A percentile compares a stretch with the other conserved stretches of the same genome.
Conservation (phyloP, 1,140 invertebrate species). For the Diabrotica virgifera region DNA sequence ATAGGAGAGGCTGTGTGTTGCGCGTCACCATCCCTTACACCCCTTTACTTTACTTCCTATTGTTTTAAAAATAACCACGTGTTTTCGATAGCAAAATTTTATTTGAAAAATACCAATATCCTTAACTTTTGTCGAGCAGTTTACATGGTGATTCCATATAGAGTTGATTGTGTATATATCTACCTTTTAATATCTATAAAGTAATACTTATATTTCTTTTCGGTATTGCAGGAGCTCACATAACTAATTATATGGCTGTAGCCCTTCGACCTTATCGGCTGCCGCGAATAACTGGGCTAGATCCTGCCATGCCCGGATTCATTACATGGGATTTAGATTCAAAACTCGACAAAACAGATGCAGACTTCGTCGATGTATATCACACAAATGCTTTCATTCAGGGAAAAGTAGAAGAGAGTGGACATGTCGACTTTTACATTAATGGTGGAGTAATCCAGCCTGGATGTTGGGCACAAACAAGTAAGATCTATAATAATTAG, state of each 20-base stretch:
- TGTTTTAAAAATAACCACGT: too few relatives aligned
- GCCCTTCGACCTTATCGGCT: conserved; percentile 53
- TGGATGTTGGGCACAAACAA: conserved; percentile 54
- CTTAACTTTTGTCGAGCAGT: too few relatives aligned
- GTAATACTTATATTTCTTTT: conserved; percentile 16
- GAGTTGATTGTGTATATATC: too few relatives aligned
- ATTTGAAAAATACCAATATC: too few relatives aligned
- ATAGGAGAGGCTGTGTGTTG: too few relatives aligned
- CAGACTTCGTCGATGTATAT: conserved; percentile 69
- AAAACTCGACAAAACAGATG: conserved; percentile 68
- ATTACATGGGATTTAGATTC: conserved; percentile 52
- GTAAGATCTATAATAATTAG: conserved; percentile 23
- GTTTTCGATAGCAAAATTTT: too few relatives aligned
- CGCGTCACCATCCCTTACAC: too few relatives aligned
- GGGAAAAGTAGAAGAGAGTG: conserved; percentile 60
- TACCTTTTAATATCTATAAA: too few relatives aligned
- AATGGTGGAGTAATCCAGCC: conserved; percentile 70
- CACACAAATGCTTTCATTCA: conserved; percentile 71
- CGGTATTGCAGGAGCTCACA: conserved; percentile 35
- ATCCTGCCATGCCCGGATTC: conserved; percentile 68
- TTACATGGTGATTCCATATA: too few relatives aligned
- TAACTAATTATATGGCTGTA: conserved; percentile 57
- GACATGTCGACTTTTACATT: conserved; percentile 71
- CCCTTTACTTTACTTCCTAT: too few relatives aligned
- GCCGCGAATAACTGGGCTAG: conserved; percentile 61